Base-by-base conservation (phyloP, 2,888 invertebrate genomes). In the Stenolophus ochropezus region DNA sequence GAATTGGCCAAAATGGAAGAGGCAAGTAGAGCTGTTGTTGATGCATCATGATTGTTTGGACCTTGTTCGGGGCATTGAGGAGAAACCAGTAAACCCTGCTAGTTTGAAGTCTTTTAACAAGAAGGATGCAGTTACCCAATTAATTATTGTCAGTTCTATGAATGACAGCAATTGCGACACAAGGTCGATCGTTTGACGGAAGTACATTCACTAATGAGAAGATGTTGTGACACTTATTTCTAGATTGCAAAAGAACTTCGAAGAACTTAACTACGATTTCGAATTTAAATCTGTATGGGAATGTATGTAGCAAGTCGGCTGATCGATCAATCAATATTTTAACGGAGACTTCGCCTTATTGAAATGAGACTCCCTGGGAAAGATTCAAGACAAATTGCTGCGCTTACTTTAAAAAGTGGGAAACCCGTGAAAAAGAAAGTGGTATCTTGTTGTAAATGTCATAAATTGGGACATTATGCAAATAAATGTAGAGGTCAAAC, bases 261-360 rank as follows among this genome's bases (percentile, higher is more conserved):
- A 27, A 3, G 27, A 27, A 4, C 27, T 27, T 4, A 27, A 27
- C 27, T 5, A 27, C 5, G 51, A 51, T n/a, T 71, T 71, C 8
- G 42, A 71, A 16, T 71, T 71, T 33, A 71, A 71, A 16, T 14
- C 14, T 33, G 71, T 71, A 16, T 71, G 71, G 71, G 14, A 71
- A 16, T 33, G 6, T n/a, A 71, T 71, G n/a, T n/a, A n/a, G 4
- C 61, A 5, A 4, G n/a, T 33, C n/a, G 42, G 16, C 8, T 1
- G 71, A 71, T 25, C 11, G 27, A 33, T 14, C 33, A 18, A 16
- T 42, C 2, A 42, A 71, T 71, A 5, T 33, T 1, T 16, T 71
- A 16, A 27, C 16, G 16, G 71, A 71, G 71, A 42, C 18, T 42
- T 1, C 18, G 71, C 8, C 16, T 71, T 8, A 42, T 71, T 71